A percentile compares a stretch with the other conserved stretches of the same genome.
Conservation (phyloP, 1,140 invertebrate genomes). For the Odontomachus brunneus region DNA sequence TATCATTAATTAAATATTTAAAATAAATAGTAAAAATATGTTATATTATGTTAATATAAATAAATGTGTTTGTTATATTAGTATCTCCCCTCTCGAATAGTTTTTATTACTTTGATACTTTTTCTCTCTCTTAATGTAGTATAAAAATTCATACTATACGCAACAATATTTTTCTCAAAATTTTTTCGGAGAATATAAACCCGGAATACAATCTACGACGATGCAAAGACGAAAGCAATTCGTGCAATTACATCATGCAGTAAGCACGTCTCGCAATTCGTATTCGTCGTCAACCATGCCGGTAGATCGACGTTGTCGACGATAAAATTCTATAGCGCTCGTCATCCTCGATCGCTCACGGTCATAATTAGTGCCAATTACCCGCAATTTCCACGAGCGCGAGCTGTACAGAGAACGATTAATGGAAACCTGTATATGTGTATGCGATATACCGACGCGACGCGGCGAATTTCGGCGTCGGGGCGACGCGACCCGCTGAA, state of each 20-base stretch:
- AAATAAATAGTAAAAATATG: too few relatives aligned
- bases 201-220: too few relatives aligned
- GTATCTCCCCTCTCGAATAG: too few relatives aligned
- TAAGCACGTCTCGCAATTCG: background rate
- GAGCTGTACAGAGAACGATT: conserved; percentile 51
- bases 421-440: too few relatives aligned
- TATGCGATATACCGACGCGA: too few relatives aligned
- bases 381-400: conserved; percentile 47
- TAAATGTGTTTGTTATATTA: too few relatives aligned
- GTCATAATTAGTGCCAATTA: conserved; percentile 63
- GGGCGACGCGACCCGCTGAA: conserved; percentile 19
- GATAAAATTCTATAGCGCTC: conserved; percentile 24
- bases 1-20: too few relatives aligned
- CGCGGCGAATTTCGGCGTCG: conserved; percentile 45
- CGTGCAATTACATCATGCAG: background rate
- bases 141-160: too few relatives aligned
- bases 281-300: background rate
- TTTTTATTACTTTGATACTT: too few relatives aligned
- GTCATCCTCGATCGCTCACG: conserved; percentile 32
- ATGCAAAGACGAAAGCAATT: background rate
- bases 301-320: background rate
- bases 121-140: too few relatives aligned
- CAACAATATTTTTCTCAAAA: background rate
- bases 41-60: too few relatives aligned
- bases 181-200: background rate